Evolutionary conservation across 2,888 invertebrate species (phyloP).

Genomic region (Eurois occulta): DNA sequence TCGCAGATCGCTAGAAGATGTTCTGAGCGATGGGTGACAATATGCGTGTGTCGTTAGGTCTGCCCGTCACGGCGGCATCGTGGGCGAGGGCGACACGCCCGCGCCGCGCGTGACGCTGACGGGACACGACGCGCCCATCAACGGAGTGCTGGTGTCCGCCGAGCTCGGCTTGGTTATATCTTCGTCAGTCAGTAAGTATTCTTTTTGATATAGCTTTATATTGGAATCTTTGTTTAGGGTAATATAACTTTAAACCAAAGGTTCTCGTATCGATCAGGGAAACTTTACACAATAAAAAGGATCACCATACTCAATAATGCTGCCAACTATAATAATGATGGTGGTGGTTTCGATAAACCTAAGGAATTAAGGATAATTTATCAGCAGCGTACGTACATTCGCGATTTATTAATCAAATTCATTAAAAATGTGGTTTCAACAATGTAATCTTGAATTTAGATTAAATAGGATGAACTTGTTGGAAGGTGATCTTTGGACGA

Average conservation of each 20-base stretch:
- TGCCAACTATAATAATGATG: neutral
- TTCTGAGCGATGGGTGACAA: neutral
- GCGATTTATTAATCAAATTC: neutral
- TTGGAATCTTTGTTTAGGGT: neutral
- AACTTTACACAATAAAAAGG: neutral
- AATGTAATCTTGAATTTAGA: neutral
- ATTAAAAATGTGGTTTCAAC: neutral
- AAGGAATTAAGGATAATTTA: no score
- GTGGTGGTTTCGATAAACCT: neutral
- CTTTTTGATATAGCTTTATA: neutral
- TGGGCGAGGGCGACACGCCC: conserved; percentile 98
- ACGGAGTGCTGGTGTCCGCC: conserved; percentile 98
- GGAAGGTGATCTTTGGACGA: neutral
- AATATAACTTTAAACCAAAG: neutral
- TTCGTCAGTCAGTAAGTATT: conserved; percentile 92
- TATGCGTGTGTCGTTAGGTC: conserved; percentile 75
- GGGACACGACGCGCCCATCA: conserved; percentile 99
- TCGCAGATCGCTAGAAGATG: neutral
- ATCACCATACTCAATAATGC: neutral
- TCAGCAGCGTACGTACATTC: neutral
- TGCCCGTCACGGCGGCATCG: conserved; percentile 98
- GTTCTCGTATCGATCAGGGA: neutral
- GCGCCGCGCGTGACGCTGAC: conserved; percentile 99
- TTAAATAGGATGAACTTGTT: no score
- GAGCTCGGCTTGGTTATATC: conserved; percentile 99